Conservation (phyloP, 92 coral and sea anemone genomes). For the Anthopleura xanthogrammica region DNA sequence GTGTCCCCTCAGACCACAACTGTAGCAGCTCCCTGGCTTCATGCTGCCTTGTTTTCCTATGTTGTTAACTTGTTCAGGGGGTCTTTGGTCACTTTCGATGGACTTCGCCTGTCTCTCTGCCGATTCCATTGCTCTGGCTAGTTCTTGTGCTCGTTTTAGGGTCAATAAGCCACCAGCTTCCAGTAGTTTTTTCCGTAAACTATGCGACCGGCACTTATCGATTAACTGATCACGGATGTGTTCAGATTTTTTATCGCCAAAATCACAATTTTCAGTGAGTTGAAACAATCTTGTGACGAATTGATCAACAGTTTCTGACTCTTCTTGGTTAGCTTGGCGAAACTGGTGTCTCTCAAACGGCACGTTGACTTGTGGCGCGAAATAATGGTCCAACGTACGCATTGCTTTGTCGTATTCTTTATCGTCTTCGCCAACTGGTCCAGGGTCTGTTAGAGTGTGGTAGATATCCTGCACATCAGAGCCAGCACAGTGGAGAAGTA, state of each 20-base stretch:
- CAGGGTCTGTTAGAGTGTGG: conserved; percentile 49
- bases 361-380: conserved; percentile 42
- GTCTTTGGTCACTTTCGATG: conserved; percentile 3
- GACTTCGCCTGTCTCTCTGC: conserved; percentile 33
- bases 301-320: not conserved
- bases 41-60: not conserved
- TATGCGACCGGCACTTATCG: conserved; percentile 36
- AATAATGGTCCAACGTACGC: conserved; percentile 43
- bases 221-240: conserved; percentile 24
- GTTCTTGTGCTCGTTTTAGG: conserved; percentile 20
- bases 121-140: conserved; percentile 50
- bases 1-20: not conserved
- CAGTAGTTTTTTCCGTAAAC: conserved; percentile 28
- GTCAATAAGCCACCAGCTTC: conserved; percentile 32
- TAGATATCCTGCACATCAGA: conserved; percentile 52
- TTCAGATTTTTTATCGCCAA: not conserved
- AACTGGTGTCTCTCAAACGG: conserved; percentile 58
- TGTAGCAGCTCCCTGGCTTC: not conserved
- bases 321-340: conserved; percentile 38
- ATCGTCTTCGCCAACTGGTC: conserved; percentile 22
- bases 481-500: conserved; percentile 10
- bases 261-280: conserved; percentile 15
- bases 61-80: not conserved
- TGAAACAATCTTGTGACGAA: conserved; percentile 7
- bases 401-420: conserved; percentile 57